A percentile compares a stretch with the other conserved stretches of the same genome.
These are phyloP conservation scores for Chelon auratus DNA, from an alignment of 2,797 vertebrate genomes.

Conservation along the genomic window DNA sequence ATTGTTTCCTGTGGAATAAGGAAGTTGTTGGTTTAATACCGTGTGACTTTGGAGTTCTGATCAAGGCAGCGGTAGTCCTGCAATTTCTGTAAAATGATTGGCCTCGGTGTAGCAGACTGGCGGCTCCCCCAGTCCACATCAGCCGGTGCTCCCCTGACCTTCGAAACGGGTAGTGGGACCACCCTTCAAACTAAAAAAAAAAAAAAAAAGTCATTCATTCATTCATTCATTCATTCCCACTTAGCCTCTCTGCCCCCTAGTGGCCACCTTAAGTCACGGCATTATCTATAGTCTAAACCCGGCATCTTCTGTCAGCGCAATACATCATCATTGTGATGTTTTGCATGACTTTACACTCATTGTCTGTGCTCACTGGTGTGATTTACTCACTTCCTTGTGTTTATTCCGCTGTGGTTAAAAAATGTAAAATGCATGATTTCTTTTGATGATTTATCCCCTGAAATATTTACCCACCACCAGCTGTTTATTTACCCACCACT, in stretches of 20 bases:
- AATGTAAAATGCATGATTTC: conserved; percentile 29
- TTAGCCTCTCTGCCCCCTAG: conserved; percentile 34
- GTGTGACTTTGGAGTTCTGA: no score
- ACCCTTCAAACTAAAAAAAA: no score
- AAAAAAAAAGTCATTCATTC: no score
- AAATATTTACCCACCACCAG: conserved; percentile 5
- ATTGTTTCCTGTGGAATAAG: no score
- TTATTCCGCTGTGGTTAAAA: conserved; percentile 10
- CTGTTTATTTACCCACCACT: conserved; percentile 1
- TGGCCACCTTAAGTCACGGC: conserved; percentile 7
- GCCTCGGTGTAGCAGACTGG: no score
- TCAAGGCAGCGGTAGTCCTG: no score
- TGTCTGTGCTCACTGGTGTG: background rate
- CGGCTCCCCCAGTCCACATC: no score
- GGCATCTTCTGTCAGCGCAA: background rate
- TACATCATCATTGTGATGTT: background rate
- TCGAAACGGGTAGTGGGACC: no score
- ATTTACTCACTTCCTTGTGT: conserved; percentile 14
- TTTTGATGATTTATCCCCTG: conserved; percentile 12
- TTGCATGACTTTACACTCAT: conserved; percentile 1
- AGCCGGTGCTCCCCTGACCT: no score
- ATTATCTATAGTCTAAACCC: background rate
- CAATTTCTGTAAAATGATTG: no score
- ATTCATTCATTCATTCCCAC: background rate
- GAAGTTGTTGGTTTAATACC: no score